Base-by-base conservation (phyloP, 2,113 vertebrate species). In the Nesogale talazaci region DNA sequence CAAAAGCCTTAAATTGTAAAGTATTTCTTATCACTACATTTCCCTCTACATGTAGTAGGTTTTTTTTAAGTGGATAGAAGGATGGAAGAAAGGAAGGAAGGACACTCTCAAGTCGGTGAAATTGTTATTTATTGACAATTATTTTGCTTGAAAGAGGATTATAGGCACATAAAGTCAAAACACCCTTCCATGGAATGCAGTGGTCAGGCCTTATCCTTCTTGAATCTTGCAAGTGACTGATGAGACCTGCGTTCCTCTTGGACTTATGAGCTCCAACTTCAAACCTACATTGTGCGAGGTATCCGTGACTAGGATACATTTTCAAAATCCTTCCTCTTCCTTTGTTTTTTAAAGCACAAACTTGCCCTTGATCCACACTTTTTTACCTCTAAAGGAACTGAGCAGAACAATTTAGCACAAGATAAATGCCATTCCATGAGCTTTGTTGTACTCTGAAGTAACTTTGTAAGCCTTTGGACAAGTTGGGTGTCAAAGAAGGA, bases 401-500 rank as follows among this genome's bases (percentile, higher is more conserved):
- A 15, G 2, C 2, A 72, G 25, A 83, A n/a, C 31, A 56, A 56
- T 80, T 86, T 79, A 42, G 88, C 70, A 90, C 4, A 59, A 82
- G 83, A 8, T 5, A 12, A 79, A 67, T 63, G 3, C 3, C 63
- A 89, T 86, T 25, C 25, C 14, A 4, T 9, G 16, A 87, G 34
- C 8, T 31, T 81, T 92, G 2, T 40, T 86, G 70, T 89, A n/a
- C 69, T 63, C 40, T 23, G 22, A 92, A 89, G 67, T 40, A 76
- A 19, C 27, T 75, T 81, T 65, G 46, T 84, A 88, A 94, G 77
- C 36, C 10, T 84, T 63, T 86, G 83, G 92, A 86, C 75, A 92
- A 85, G 25, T 81, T 93, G 70, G 38, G 20, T 70, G 67, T 78
- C 72, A 91, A 90, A 56, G 83, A 80, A 86, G 34, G 84, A 94